These are phyloP conservation scores for Chaetodon trifascialis DNA, from an alignment of 2,113 vertebrate genomes.

Conservation along the genomic window DNA sequence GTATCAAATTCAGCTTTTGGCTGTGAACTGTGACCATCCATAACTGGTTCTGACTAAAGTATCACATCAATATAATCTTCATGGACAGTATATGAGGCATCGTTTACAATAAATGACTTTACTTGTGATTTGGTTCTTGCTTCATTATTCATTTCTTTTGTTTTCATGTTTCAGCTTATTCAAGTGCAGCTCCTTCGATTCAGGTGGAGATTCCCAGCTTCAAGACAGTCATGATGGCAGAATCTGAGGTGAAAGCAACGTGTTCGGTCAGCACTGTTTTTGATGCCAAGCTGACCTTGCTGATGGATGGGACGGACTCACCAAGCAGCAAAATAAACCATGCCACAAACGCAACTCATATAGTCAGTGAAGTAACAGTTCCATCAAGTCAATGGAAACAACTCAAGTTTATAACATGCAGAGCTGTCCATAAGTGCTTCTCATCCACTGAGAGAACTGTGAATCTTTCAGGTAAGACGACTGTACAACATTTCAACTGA, in stretches of 20 bases:
- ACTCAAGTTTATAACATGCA: constrained; percentile 56
- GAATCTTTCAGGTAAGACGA: constrained; percentile 35
- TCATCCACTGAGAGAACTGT: not conserved
- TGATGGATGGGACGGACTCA: not conserved
- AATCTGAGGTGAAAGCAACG: constrained; percentile 9
- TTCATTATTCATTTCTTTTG: too few species aligned
- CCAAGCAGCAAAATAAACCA: accelerated
- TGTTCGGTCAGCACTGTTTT: constrained; percentile 63
- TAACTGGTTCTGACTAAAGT: too few species aligned
- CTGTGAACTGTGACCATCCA: too few species aligned
- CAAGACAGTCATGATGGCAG: constrained; percentile 6
- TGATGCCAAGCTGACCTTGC: constrained; percentile 64
- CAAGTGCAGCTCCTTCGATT: constrained; percentile 20
- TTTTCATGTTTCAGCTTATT: constrained; percentile 29
- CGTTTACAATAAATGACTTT: too few species aligned
- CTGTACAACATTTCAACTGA: not conserved
- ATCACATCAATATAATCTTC: too few species aligned
- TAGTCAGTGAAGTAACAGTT: constrained; percentile 43
- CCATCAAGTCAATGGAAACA: constrained; percentile 37
- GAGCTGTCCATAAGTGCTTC: constrained; percentile 73
- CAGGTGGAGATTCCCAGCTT: constrained; percentile 61
- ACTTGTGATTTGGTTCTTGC: too few species aligned
- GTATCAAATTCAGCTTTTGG: not conserved
- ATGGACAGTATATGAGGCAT: too few species aligned
- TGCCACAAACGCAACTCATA: not conserved